Evolutionary conservation across 2,888 invertebrate species (phyloP).

Genomic region (Tiliacea citrago): DNA sequence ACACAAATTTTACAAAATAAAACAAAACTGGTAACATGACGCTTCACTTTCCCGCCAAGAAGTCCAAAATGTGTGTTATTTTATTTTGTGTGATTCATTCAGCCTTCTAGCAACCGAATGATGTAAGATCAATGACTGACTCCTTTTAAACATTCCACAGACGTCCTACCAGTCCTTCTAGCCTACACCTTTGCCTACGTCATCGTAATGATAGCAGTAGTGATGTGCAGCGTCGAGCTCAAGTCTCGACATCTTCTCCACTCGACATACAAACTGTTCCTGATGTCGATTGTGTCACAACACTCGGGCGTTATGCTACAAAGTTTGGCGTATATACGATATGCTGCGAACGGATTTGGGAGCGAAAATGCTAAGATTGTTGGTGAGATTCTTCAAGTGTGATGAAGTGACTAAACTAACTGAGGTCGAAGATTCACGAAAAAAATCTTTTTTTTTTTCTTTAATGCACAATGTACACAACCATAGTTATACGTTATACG

Average conservation of each 20-base stretch:
- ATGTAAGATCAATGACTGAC: neutral
- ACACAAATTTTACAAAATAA: too few relatives aligned
- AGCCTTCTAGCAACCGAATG: neutral
- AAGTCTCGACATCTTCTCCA: constrained; percentile 95
- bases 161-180: constrained; percentile 95
- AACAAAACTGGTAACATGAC: too few relatives aligned
- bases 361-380: constrained; percentile 84
- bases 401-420: too few relatives aligned
- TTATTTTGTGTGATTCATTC: neutral
- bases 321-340: constrained; percentile 93
- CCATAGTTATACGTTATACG: too few relatives aligned
- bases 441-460: too few relatives aligned
- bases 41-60: too few relatives aligned
- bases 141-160: constrained; percentile 88
- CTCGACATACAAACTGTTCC: constrained; percentile 96
- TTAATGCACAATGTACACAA: too few relatives aligned
- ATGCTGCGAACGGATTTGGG: constrained; percentile 94
- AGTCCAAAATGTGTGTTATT: neutral
- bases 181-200: constrained; percentile 94
- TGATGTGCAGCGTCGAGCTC: constrained; percentile 94
- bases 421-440: too few relatives aligned
- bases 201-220: constrained; percentile 93
- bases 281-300: constrained; percentile 93
- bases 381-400: constrained; percentile 83
- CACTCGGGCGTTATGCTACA: constrained; percentile 93